Base-by-base conservation (phyloP, 2,797 vertebrate genomes). In the Gallinago stenura region DNA sequence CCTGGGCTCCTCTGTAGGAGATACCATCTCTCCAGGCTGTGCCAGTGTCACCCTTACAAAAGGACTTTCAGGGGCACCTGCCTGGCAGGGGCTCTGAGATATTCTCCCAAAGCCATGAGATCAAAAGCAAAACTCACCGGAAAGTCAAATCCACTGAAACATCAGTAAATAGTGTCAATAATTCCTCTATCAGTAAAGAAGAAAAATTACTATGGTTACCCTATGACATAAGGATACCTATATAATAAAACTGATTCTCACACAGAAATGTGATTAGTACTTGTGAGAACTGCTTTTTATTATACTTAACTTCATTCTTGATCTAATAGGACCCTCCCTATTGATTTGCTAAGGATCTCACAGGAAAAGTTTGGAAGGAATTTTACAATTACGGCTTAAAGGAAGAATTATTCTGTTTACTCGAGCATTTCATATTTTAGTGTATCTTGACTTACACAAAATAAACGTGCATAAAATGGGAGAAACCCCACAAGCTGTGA, bases 171-270 rank as follows among this genome's bases (percentile, higher is more conserved):
- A 41, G 3, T 26, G 22, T 37, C 35, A 56, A 21, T 24, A 87
- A 51, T 58, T 82, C 58, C 20, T 51, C 4, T 37, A 19, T 13
- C 9, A 28, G 19, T 20, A 53, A 60, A 45, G 78, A 78, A 68
- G 33, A 15, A 68, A 68, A 83, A 60, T 46, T 0, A 0, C 7
- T 51, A 1, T 41, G 0, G 4, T 68, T 68, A 50, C 35, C 24
- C 19, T 35, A 2, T 65, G 48, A 87, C 43, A 5, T 69, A 64
- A 39, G 57, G 33, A n/a, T 50, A 31, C 2, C 1, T 19, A 54
- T 35, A 26, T 3, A 75, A 26, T 48, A 58, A 71, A 92, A 45
- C 7, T 43, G 20, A 19, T 75, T 81, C 53, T 35, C 20, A 8
- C 35, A 22, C 1, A 70, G 39, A 37, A 56, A 79, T 41, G 24